Evolutionary conservation across 1,140 invertebrate species (phyloP), one percentile per base, ranked within the genome.

Genomic region (Drosophila erecta): DNA sequence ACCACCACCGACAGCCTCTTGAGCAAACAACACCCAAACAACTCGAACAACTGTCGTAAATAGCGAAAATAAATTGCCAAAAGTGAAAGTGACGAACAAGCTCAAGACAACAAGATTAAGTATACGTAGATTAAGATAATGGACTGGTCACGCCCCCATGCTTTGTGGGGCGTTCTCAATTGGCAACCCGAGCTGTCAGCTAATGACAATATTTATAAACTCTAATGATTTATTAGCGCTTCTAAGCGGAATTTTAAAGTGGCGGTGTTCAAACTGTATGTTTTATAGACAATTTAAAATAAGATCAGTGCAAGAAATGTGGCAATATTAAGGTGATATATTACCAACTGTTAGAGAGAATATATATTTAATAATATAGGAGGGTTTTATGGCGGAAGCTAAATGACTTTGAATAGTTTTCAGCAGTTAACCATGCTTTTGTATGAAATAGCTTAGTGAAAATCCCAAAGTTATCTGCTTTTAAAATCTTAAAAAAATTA

Each of bases 31-130:
- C 37, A 59, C 17, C 37, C 38, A 38, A 69, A 35, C 24, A 70
- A 33, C 64, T 44, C 30, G 43, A 70, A 57, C 51, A 70, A 70
- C 67, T 70, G 20, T 35, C 50, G 76, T 50, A 65, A 83, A 83
- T 81, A 54, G 83, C 79, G 47, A 87, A 83, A 76, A 79, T 77
- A 76, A 81, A 66, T 71, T 76, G 70, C 79, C 51, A 86, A 76
- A 86, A 86, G 83, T 83, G 83, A 86, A 86, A 86, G 83, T 61
- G 67, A 61, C 70, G 44, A 55, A 24, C 66, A 35, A 50, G 20
- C 35, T 30, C 54, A 30, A 57, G 62, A 58, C 40, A 49, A 12
- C 41, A 49, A 80, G 33, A 60, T 79, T 59, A 58, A 46, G 47
- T 62, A 60, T 47, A 33, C 38, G 54, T 37, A 73, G 24, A 51